Evolutionary conservation across 2,888 invertebrate genomes (phyloP), one percentile per base, ranked within the genome.

Genomic region (Horisme vitalbata): DNA sequence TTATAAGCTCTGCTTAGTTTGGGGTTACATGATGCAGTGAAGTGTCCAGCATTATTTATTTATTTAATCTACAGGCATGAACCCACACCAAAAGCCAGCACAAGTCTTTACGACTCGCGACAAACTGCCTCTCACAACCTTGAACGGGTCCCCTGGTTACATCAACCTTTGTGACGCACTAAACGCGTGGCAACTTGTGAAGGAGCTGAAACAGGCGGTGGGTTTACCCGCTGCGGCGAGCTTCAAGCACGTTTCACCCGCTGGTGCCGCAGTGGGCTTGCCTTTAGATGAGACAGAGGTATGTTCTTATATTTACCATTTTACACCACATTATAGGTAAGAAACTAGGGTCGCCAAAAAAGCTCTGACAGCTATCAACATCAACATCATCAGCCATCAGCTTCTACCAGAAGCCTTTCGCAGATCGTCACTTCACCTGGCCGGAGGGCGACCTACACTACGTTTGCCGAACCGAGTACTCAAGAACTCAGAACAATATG

Each of bases 211-310:
- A 67, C 83, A 87, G 30, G 95, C 96, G 0, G 79, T 98, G 4
- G 92, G 93, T 3, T 76, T 97, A 15, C 97, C 99, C 0, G 98
- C 99, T 0, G 97, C 99, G 0, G 94, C 98, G 0, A 99, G 98
- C 45, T 99, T 99, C 82, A 99, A 99, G 75, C 99, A 99, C 76
- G 99, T 99, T 4, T 98, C 98, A 14, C 99, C 99, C 0, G 99
- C 99, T 8, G 99, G 99, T 2, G 99, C 98, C 1, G 99, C 99
- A 37, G 94, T 99, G 1, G 98, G 95, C 0, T 87, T 94, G 20
- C 95, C 97, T 0, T 85, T 99, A 20, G 92, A 92, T 48, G 78
- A 86, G 23, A 45, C 35, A 1, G 39, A 44, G 35, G 48, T 49
- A 24, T 18, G 18, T 36, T 12, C 31, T 2, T 11, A 15, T 33